These are phyloP conservation scores for Onthophagus taurus DNA, from an alignment of 1,140 invertebrate species.

Conservation along the genomic window DNA sequence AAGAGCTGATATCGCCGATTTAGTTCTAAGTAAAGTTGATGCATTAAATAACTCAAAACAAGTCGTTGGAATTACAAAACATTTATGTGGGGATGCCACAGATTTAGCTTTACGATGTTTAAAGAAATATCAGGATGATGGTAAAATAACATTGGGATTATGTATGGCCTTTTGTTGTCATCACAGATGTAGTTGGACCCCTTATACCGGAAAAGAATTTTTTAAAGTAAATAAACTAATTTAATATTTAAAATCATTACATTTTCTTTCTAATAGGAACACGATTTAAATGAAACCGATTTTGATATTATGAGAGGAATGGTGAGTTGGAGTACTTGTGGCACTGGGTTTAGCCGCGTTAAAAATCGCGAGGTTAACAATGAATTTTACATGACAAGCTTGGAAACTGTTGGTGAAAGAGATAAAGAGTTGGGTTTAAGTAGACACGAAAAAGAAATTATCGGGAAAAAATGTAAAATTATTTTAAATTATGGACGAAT, in stretches of 20 bases:
- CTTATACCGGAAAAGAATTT: constrained; percentile 59
- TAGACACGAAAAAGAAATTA: constrained; percentile 44
- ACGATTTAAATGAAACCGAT: constrained; percentile 51
- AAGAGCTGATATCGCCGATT: constrained; percentile 63
- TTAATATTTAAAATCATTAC: neutral
- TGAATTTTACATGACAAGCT: constrained; percentile 12
- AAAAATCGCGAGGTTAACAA: constrained; percentile 35
- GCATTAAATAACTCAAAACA: constrained; percentile 38
- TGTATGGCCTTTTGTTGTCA: constrained; percentile 81
- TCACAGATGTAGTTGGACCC: constrained; percentile 63
- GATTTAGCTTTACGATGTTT: constrained; percentile 65
- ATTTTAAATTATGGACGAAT: constrained; percentile 66
- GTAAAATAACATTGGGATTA: constrained; percentile 45
- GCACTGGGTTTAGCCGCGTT: constrained; percentile 46
- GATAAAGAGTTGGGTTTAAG: constrained; percentile 25
- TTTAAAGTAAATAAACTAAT: constrained; percentile 39
- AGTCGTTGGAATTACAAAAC: constrained; percentile 71
- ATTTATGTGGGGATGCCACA: constrained; percentile 77
- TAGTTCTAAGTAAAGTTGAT: constrained; percentile 51
- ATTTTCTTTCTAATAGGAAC: constrained; percentile 28
- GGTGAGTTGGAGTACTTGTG: constrained; percentile 78
- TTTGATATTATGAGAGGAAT: constrained; percentile 69
- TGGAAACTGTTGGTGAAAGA: constrained; percentile 16
- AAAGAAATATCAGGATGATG: constrained; percentile 32
- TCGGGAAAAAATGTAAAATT: constrained; percentile 64